These are phyloP conservation scores for Megaceryle maxima DNA, from an alignment of 2,113 vertebrate species.

Conservation along the genomic window DNA sequence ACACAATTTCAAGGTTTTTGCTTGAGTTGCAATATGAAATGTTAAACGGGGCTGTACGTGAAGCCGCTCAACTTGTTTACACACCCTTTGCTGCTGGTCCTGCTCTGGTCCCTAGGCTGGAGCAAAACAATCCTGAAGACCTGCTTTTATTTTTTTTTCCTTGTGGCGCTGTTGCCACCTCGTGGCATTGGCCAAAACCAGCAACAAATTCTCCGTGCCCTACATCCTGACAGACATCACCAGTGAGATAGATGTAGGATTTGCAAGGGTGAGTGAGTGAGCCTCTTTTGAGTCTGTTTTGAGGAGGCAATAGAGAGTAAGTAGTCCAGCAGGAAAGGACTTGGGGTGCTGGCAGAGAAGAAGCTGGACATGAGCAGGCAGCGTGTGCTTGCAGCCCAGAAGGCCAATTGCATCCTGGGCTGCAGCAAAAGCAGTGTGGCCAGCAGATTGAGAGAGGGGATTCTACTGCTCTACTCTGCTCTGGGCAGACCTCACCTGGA, in stretches of 20 bases:
- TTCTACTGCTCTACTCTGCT: no score
- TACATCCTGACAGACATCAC: fast-evolving
- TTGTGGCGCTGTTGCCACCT: slow-evolving; percentile 12
- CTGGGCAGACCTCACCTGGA: no score
- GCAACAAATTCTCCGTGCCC: background rate
- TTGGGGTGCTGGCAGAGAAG: no score
- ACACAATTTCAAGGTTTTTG: background rate
- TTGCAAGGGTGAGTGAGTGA: fast-evolving
- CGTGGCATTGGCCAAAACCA: background rate
- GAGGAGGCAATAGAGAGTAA: no score
- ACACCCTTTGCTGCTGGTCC: background rate
- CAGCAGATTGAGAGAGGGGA: no score
- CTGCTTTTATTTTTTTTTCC: background rate
- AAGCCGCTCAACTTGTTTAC: fast-evolving
- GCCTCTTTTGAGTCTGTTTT: background rate
- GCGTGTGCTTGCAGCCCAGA: no score
- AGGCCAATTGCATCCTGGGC: no score
- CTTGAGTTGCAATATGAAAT: background rate
- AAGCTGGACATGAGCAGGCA: no score
- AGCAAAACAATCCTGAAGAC: background rate
- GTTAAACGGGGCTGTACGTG: fast-evolving
- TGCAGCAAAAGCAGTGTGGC: no score
- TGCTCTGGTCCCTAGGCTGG: background rate
- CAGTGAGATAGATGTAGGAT: background rate
- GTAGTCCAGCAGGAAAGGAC: no score